Evolutionary conservation across 2,888 invertebrate species (phyloP).

Genomic region (Harpalus rubripes): DNA sequence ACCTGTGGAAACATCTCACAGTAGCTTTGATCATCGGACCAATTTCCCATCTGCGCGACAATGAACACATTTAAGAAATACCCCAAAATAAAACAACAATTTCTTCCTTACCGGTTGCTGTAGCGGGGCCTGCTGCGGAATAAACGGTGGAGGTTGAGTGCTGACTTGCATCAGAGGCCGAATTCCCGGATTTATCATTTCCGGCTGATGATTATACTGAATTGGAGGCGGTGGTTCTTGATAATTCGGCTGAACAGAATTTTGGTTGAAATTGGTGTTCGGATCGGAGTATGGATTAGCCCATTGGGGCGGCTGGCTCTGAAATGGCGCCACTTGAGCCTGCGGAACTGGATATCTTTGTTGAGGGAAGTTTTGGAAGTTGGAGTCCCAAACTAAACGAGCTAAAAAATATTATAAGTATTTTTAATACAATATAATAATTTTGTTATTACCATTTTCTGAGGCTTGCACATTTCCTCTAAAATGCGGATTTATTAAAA

Average conservation of each 20-base stretch:
- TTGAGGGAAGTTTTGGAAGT: slow-evolving; percentile 24
- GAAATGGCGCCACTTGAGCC: slow-evolving; percentile 59
- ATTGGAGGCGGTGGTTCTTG: slow-evolving; percentile 47
- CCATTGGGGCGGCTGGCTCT: slow-evolving; percentile 54
- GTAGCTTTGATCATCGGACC: slow-evolving; percentile 47
- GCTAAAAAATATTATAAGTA: slow-evolving; percentile 68
- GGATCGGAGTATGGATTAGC: slow-evolving; percentile 12
- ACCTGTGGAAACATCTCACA: slow-evolving; percentile 55
- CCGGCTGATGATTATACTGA: slow-evolving; percentile 24
- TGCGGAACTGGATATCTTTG: slow-evolving; percentile 51
- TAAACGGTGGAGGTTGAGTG: neutral
- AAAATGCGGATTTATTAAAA: slow-evolving; percentile 84
- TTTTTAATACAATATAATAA: neutral
- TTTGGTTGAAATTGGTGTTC: slow-evolving; percentile 38
- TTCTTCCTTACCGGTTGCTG: slow-evolving; percentile 19
- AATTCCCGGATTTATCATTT: slow-evolving; percentile 31
- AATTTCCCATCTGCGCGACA: slow-evolving; percentile 56
- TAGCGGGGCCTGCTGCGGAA: slow-evolving; percentile 20
- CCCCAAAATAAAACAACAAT: neutral
- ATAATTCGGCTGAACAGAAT: slow-evolving; percentile 7
- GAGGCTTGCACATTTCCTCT: slow-evolving; percentile 81
- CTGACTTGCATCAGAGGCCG: slow-evolving; percentile 47
- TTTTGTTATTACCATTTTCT: slow-evolving; percentile 78
- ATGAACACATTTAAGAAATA: neutral
- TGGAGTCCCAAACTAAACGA: slow-evolving; percentile 70